phyloP scores from a whole-genome alignment of 1,140 invertebrate genomes.

The Prorops nasuta region DNA sequence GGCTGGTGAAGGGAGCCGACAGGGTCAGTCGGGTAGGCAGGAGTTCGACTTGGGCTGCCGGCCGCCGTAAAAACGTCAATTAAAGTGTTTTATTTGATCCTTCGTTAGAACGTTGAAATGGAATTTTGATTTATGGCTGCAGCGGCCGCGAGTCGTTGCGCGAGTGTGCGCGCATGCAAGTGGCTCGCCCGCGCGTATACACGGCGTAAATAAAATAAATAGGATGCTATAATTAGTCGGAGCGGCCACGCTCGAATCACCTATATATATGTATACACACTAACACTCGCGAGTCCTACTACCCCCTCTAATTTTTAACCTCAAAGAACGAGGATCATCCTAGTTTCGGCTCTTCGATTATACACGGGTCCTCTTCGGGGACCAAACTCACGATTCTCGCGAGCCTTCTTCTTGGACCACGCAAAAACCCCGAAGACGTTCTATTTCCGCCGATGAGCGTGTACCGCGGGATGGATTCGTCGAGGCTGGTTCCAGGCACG shows the following conservation, averaged over 20 bases:
- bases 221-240: conserved; percentile 54
- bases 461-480: no score
- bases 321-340: no score
- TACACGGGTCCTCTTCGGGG: conserved; percentile 30
- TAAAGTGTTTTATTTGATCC: conserved; percentile 61
- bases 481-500: neutral
- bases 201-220: conserved; percentile 55
- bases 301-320: no score
- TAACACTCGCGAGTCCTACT: no score
- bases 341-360: conserved; percentile 20
- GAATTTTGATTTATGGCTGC: conserved; percentile 56
- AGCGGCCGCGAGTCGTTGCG: conserved; percentile 19
- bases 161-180: conserved; percentile 11
- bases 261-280: neutral
- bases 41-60: conserved; percentile 53
- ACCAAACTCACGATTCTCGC: no score
- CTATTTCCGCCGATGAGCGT: no score
- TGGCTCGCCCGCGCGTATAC: conserved; percentile 28
- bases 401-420: no score
- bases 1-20: conserved; percentile 19
- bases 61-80: conserved; percentile 59
- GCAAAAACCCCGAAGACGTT: no score
- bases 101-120: conserved; percentile 60
- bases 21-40: conserved; percentile 45
- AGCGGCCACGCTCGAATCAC: conserved; percentile 5